A percentile compares a stretch with the other conserved stretches of the same genome.
These are phyloP conservation scores for Gymnocephalus cernua DNA, from an alignment of 2,113 vertebrate species.

Conservation along the genomic window DNA sequence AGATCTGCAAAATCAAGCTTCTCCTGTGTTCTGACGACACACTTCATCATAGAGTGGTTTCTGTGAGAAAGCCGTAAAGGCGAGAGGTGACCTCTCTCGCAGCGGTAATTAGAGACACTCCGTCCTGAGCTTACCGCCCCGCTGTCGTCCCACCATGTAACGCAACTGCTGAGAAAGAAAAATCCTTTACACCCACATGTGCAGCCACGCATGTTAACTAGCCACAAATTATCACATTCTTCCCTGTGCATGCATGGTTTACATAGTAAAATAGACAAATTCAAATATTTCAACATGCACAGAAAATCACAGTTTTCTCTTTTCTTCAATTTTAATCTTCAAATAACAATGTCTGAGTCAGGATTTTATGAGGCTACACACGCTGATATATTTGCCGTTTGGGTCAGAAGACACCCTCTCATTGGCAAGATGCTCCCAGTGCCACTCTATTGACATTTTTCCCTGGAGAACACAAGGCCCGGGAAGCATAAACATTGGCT, in stretches of 20 bases:
- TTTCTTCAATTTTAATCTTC: conserved; percentile 17
- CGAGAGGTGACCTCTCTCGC: conserved; percentile 37
- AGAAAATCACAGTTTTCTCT: background rate
- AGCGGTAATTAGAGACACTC: conserved; percentile 65
- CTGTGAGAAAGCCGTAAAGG: conserved; percentile 25
- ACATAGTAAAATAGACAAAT: background rate
- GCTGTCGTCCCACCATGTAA: background rate
- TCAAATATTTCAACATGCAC: background rate
- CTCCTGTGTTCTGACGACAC: background rate
- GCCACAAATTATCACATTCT: background rate
- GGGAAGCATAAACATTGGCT: conserved; percentile 84
- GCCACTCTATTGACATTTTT: conserved; percentile 84
- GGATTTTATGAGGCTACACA: conserved; percentile 9
- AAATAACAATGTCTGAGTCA: background rate
- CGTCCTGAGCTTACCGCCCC: background rate
- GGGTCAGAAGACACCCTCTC: conserved; percentile 62
- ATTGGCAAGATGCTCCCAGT: conserved; percentile 64
- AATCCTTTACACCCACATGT: conserved; percentile 4
- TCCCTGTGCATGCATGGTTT: conserved; percentile 13
- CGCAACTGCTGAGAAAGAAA: background rate
- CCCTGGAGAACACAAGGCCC: conserved; percentile 76
- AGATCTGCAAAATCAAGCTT: conserved; percentile 5
- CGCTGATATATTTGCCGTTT: conserved; percentile 6
- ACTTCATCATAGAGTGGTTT: conserved; percentile 13
- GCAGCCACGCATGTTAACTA: background rate